Base-by-base conservation (phyloP, 1,140 invertebrate species). In the Chionoecetes opilio region DNA sequence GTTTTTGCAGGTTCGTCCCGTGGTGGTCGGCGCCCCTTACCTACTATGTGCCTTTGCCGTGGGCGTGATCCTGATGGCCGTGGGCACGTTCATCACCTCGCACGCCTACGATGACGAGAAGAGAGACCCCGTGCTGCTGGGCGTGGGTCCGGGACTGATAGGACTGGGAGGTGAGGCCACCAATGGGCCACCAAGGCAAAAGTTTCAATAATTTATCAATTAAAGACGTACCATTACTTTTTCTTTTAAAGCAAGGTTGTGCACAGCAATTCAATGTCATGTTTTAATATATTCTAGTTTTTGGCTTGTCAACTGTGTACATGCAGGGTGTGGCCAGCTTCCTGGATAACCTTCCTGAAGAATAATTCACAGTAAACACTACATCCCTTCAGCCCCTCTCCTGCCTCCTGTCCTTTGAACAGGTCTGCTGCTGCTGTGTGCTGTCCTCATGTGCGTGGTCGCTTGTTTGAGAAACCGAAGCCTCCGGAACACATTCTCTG, bases 1-100 rank as follows among this genome's bases (percentile, higher is more conserved):
- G 41, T 35, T 35, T 35, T 9, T 21, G 0, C 87, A 94, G 87
- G 21, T 82, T 29, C 87, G 88, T 8, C 93, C 88, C 26, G 93
- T 90, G 87, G 93, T 89, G 86, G 86, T 90, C 17, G 94, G 94
- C 32, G 94, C 94, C 34, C 94, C 94, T 29, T 95, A 95, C 38
- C 63, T 95, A 11, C 86, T 95, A 6, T 95, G 94, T 34, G 35
- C 84, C 35, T 95, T 95, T 63, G 63, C 38, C 5, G 84, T 93
- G 63, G 94, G 85, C 63, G 86, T 95, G 9, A 87, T 95, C 35
- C 91, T 95, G 9, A 89, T 95, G 94, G 94, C 85, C 26, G 94
- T 95, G 29, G 94, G 94, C n/a, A 95, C 94, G 37, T 95, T 95
- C 94, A 31, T 95, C 53, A 95, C 94, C 53, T 32, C 91, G 8